phyloP scores from a whole-genome alignment of 2,113 vertebrate species.

The Thalassoma bifasciatum region DNA sequence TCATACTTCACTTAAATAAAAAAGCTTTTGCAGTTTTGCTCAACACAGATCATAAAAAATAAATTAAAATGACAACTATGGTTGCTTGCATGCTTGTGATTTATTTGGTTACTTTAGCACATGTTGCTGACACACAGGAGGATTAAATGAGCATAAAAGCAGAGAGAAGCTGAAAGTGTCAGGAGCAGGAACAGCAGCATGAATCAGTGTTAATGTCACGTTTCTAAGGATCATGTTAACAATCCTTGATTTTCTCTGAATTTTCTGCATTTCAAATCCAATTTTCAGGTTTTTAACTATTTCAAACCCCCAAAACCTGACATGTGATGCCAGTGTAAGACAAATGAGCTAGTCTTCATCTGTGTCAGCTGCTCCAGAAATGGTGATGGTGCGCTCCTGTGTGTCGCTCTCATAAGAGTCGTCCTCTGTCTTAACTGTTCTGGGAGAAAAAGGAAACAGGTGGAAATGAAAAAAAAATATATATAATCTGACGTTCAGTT shows the following conservation, averaged over 20 bases:
- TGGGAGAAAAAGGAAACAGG: slow-evolving; percentile 30
- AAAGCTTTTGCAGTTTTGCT: slow-evolving; percentile 4
- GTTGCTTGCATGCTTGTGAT: slow-evolving; percentile 53
- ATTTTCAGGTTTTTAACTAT: neutral
- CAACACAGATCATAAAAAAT: slow-evolving; percentile 19
- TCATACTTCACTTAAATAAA: neutral
- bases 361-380: slow-evolving; percentile 82
- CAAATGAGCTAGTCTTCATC: slow-evolving; percentile 70
- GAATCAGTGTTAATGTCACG: neutral
- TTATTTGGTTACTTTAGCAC: slow-evolving; percentile 53
- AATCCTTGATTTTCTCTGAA: neutral
- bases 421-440: slow-evolving; percentile 80
- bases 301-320: neutral
- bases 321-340: too few species aligned
- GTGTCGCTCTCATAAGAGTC: slow-evolving; percentile 75
- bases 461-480: neutral
- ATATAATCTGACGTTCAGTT: neutral
- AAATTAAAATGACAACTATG: slow-evolving; percentile 26
- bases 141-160: slow-evolving; percentile 43
- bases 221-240: neutral
- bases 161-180: slow-evolving; percentile 27
- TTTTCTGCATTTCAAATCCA: neutral
- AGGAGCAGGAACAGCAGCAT: slow-evolving; percentile 32
- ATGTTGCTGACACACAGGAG: slow-evolving; percentile 26
- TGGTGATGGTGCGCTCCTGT: slow-evolving; percentile 78